A percentile compares a stretch with the other conserved stretches of the same genome.
These are phyloP conservation scores for Poecilia gillii DNA, from an alignment of 2,797 vertebrate genomes.

Conservation along the genomic window DNA sequence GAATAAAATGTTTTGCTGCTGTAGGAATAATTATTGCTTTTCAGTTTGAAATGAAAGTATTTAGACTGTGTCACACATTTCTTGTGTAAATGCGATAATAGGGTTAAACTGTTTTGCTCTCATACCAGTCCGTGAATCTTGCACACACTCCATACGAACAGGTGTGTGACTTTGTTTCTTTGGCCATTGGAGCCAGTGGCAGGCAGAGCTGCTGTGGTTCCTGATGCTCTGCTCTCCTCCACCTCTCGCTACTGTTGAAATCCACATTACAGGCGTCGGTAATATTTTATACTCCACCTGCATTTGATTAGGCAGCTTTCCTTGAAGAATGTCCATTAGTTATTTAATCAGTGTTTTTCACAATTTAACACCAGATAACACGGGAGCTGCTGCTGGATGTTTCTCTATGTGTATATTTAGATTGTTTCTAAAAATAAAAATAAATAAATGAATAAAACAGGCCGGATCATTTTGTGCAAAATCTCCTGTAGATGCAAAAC, in stretches of 20 bases:
- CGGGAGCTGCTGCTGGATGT: not conserved
- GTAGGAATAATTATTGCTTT: not conserved
- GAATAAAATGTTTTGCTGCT: not conserved
- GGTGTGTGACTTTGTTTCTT: not conserved
- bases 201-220: not conserved
- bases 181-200: not conserved
- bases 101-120: not conserved
- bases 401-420: not conserved
- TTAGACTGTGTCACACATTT: not conserved
- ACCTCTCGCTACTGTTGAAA: slow-evolving; percentile 8
- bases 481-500: slow-evolving; percentile 1
- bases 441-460: not conserved
- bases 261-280: slow-evolving; percentile 7
- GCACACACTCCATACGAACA: not conserved
- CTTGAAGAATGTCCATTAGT: slow-evolving; percentile 13
- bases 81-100: not conserved
- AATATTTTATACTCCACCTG: not conserved
- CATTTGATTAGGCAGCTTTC: slow-evolving; percentile 1
- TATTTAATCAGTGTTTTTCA: not conserved
- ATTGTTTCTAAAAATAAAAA: not conserved
- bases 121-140: not conserved
- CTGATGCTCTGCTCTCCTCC: not conserved
- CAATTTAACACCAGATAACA: not conserved
- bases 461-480: not conserved
- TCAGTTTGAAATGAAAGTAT: not conserved